phyloP scores from a whole-genome alignment of 2,888 invertebrate species.

The Caenorhabditis sinica region DNA sequence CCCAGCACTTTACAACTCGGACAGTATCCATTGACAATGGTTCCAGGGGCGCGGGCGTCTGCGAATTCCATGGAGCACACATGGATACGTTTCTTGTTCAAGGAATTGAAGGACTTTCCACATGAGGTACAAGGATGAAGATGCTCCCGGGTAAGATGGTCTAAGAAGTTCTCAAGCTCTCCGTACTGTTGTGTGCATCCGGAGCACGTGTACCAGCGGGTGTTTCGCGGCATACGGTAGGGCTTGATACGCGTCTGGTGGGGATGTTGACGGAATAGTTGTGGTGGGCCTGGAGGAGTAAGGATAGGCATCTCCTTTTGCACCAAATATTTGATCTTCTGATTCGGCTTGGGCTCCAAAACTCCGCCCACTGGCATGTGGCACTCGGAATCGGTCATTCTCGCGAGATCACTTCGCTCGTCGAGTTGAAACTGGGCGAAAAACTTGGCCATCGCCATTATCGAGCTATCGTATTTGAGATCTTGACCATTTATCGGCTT shows the following conservation, averaged over 20 bases:
- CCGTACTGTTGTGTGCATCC: slow-evolving; percentile 24
- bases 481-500: not conserved
- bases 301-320: not conserved
- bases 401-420: slow-evolving; percentile 19
- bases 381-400: slow-evolving; percentile 51
- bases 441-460: slow-evolving; percentile 27
- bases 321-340: not conserved
- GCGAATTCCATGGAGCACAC: not conserved
- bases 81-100: not conserved
- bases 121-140: slow-evolving; percentile 15
- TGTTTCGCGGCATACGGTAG: not conserved
- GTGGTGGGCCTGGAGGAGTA: no score
- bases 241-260: not conserved
- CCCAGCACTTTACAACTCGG: not conserved
- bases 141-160: slow-evolving; percentile 34
- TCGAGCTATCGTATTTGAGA: slow-evolving; percentile 16
- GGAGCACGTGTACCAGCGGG: slow-evolving; percentile 31
- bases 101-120: slow-evolving; percentile 20
- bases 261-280: no score
- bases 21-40: slow-evolving; percentile 17
- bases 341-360: not conserved
- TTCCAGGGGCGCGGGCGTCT: not conserved
- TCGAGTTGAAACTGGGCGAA: slow-evolving; percentile 10
- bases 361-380: slow-evolving; percentile 43
- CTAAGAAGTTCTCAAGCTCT: not conserved